Conservation (phyloP, 1,140 invertebrate species). For the Bombus ignitus region DNA sequence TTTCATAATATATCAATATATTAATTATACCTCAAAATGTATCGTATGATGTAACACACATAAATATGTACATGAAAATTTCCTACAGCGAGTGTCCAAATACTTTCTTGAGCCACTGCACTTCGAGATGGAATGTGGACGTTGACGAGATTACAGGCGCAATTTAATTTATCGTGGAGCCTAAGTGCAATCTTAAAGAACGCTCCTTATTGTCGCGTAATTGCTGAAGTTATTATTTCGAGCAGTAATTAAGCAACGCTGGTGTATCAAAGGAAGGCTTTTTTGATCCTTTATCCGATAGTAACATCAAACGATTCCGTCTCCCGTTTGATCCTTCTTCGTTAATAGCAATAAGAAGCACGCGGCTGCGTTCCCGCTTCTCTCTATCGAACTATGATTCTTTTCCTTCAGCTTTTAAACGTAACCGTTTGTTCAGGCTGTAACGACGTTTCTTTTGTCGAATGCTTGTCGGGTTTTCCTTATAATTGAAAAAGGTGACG, state of each 20-base stretch:
- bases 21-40: background rate
- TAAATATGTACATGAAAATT: background rate
- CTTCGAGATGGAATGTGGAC: too few species aligned
- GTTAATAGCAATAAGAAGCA: constrained; percentile 45
- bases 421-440: background rate
- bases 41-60: background rate
- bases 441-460: background rate
- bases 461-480: background rate
- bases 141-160: background rate
- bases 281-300: constrained; percentile 58
- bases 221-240: constrained; percentile 57
- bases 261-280: constrained; percentile 48
- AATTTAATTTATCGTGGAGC: constrained; percentile 8
- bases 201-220: constrained; percentile 11
- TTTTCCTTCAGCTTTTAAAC: background rate
- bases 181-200: constrained; percentile 12
- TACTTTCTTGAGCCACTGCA: background rate
- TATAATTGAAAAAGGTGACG: background rate
- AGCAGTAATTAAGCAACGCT: constrained; percentile 57
- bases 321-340: constrained; percentile 50
- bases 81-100: background rate
- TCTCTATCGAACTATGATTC: constrained; percentile 2
- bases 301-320: constrained; percentile 48
- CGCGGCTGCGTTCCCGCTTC: background rate
- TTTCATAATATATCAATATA: too few species aligned